Evolutionary conservation across 2,888 invertebrate species (phyloP).

Genomic region (Autographa pulchrina): DNA sequence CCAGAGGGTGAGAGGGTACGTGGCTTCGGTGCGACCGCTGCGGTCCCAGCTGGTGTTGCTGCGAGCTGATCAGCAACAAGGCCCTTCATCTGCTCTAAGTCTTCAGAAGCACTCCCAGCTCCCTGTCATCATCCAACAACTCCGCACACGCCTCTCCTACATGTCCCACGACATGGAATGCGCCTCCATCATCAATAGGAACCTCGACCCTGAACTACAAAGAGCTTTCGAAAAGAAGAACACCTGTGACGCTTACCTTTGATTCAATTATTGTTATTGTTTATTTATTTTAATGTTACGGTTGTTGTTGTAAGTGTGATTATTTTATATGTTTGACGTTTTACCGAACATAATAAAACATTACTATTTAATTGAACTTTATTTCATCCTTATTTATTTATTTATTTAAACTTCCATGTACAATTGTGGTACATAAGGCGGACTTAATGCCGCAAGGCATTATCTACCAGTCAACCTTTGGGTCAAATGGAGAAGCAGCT

Average conservation of each 20-base stretch:
- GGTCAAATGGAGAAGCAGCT: too few species aligned
- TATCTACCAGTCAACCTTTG: too few species aligned
- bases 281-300: too few species aligned
- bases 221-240: conserved; percentile 62
- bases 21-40: conserved; percentile 40
- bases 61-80: conserved; percentile 33
- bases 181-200: conserved; percentile 64
- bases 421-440: too few species aligned
- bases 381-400: too few species aligned
- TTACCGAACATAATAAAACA: too few species aligned
- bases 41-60: conserved; percentile 62
- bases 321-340: too few species aligned
- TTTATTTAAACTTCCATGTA: too few species aligned
- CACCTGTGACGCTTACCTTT: conserved; percentile 61
- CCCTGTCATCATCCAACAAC: conserved; percentile 53
- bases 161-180: conserved; percentile 62
- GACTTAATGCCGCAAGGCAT: too few species aligned
- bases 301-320: too few species aligned
- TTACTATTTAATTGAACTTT: too few species aligned
- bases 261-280: too few species aligned
- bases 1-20: conserved; percentile 49
- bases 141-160: conserved; percentile 57
- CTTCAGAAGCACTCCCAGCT: conserved; percentile 27
- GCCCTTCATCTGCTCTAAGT: not conserved
- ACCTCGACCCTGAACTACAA: conserved; percentile 58